Evolutionary conservation across 2,797 vertebrate genomes (phyloP).

Genomic region (Aldrovandia affinis): DNA sequence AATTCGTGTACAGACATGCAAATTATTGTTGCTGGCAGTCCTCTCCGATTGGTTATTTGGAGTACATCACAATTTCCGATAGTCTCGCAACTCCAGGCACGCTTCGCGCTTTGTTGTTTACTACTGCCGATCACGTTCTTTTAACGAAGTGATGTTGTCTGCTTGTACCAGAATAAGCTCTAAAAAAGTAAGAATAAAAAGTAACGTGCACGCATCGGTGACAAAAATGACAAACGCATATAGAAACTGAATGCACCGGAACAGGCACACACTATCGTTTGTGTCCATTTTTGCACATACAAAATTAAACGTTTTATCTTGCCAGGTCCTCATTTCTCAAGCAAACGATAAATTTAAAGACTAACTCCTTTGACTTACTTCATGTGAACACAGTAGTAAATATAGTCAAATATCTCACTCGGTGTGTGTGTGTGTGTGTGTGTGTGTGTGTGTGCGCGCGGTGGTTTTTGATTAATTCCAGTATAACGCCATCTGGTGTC

Average conservation of each 20-base stretch:
- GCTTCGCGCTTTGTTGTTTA: neutral
- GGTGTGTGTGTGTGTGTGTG: conserved; percentile 33
- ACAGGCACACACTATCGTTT: neutral
- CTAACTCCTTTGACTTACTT: neutral
- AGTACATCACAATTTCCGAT: neutral
- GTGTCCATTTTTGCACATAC: neutral
- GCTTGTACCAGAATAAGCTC: neutral
- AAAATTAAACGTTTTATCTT: neutral
- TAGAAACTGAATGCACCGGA: neutral
- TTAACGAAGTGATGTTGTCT: neutral
- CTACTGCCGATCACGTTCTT: neutral
- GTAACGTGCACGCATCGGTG: neutral
- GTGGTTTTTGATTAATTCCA: neutral
- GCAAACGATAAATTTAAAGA: neutral
- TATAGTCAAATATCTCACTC: neutral
- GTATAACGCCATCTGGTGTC: neutral
- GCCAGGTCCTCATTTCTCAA: neutral
- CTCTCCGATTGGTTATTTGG: neutral
- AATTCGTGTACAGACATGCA: neutral
- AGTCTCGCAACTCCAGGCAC: no score
- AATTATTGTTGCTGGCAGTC: neutral
- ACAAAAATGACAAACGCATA: neutral
- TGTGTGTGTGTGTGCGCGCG: conserved; percentile 34
- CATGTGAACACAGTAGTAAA: neutral
- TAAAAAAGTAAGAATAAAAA: neutral